Evolutionary conservation across 2,888 invertebrate genomes (phyloP).

Genomic region (Tachina fera): DNA sequence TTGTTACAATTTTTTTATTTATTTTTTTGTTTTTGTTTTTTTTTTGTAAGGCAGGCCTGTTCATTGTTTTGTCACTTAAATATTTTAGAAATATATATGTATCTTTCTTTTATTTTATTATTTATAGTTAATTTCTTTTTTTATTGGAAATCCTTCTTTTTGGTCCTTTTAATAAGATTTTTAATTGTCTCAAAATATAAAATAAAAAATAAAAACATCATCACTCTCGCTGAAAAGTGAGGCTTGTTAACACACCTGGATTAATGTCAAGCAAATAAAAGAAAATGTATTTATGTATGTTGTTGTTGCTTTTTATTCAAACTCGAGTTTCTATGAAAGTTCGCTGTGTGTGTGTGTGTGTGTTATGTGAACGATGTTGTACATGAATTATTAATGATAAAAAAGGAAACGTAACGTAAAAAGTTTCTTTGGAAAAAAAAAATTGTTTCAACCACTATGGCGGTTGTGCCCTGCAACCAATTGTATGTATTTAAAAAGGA

Average conservation of each 20-base stretch:
- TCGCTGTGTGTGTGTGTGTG: constrained; percentile 7
- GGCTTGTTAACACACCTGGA: constrained; percentile 72
- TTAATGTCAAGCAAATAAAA: constrained; percentile 64
- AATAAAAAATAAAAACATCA: constrained; percentile 53
- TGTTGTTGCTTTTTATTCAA: not conserved
- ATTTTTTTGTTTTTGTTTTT: not conserved
- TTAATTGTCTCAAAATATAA: constrained; percentile 56
- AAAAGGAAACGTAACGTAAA: not conserved
- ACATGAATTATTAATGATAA: constrained; percentile 11
- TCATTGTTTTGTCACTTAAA: constrained; percentile 66
- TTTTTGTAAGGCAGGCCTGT: constrained; percentile 48
- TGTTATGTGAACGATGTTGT: not conserved
- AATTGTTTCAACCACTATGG: constrained; percentile 53
- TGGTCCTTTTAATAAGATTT: constrained; percentile 17
- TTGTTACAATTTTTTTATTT: constrained; percentile 18
- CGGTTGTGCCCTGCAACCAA: constrained; percentile 51
- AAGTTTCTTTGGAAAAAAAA: constrained; percentile 6
- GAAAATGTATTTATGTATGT: not conserved
- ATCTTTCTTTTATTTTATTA: constrained; percentile 43
- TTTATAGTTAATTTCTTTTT: constrained; percentile 26
- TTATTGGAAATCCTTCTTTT: not conserved
- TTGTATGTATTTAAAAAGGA: constrained; percentile 38
- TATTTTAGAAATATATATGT: constrained; percentile 36
- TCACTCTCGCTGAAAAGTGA: constrained; percentile 60
- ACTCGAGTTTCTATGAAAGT: not conserved